These are phyloP conservation scores for Dryobotodes eremita DNA, from an alignment of 2,888 invertebrate species.

Conservation along the genomic window DNA sequence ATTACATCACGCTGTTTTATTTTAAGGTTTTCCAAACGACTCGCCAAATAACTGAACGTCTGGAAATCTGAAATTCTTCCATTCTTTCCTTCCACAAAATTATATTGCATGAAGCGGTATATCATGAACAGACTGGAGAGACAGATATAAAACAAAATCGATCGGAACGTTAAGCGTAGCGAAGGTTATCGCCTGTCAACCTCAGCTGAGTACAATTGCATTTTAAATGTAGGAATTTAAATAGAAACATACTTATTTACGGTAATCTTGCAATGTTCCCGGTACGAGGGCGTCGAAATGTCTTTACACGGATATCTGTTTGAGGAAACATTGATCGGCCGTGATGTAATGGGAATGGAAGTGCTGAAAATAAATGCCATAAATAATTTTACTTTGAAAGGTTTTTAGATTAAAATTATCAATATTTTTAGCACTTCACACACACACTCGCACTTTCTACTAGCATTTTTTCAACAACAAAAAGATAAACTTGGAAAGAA, in stretches of 20 bases:
- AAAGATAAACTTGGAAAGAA: too few species aligned
- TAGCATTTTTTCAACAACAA: too few species aligned
- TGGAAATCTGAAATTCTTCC: conserved; percentile 31
- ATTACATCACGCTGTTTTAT: not conserved
- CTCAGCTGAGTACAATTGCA: conserved; percentile 75
- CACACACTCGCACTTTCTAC: too few species aligned
- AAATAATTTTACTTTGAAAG: not conserved
- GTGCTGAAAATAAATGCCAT: not conserved
- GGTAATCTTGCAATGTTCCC: conserved; percentile 78
- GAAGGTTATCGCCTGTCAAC: conserved; percentile 78
- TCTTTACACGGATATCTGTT: conserved; percentile 75
- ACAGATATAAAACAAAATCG: conserved; percentile 61
- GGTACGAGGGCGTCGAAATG: conserved; percentile 79
- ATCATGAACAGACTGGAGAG: conserved; percentile 37
- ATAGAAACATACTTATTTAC: conserved; percentile 85
- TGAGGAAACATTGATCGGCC: conserved; percentile 69
- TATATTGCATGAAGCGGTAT: conserved; percentile 39
- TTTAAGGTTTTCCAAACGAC: not conserved
- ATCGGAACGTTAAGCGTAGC: conserved; percentile 52
- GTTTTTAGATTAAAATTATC: not conserved
- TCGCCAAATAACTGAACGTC: conserved; percentile 23
- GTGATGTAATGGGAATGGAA: conserved; percentile 44
- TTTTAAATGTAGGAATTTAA: conserved; percentile 79
- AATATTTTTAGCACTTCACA: not conserved
- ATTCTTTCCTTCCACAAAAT: conserved; percentile 34